phyloP scores from a whole-genome alignment of 2,888 invertebrate genomes.

The Busseola fusca region DNA sequence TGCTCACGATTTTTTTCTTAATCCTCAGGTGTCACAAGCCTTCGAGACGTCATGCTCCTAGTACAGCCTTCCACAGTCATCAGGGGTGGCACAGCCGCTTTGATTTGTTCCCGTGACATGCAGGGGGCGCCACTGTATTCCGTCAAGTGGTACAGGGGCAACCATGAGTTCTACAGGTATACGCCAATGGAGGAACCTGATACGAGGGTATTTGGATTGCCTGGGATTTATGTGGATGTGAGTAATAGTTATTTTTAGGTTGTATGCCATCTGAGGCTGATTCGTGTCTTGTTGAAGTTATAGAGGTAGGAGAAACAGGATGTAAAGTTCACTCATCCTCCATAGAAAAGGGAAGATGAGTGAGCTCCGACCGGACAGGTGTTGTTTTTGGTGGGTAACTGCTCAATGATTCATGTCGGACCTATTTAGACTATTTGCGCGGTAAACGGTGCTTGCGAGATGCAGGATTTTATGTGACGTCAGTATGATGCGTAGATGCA shows the following conservation, averaged over 20 bases:
- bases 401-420: no score
- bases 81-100: constrained; percentile 91
- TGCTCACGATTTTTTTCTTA: neutral
- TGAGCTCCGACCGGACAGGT: no score
- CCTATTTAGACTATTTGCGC: no score
- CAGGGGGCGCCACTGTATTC: constrained; percentile 93
- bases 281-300: no score
- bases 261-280: no score
- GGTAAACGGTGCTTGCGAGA: no score
- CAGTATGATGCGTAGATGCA: no score
- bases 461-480: no score
- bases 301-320: no score
- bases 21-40: constrained; percentile 89
- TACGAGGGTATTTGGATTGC: constrained; percentile 92
- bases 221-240: constrained; percentile 94
- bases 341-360: no score
- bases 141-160: constrained; percentile 96
- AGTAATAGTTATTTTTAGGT: constrained; percentile 81
- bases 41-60: constrained; percentile 92
- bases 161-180: constrained; percentile 95
- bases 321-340: no score
- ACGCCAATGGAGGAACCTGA: constrained; percentile 93
- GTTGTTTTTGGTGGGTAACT: no score
- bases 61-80: constrained; percentile 92
- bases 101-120: constrained; percentile 93